phyloP scores from a whole-genome alignment of 2,888 invertebrate species.

The Xestia rhomboidea region DNA sequence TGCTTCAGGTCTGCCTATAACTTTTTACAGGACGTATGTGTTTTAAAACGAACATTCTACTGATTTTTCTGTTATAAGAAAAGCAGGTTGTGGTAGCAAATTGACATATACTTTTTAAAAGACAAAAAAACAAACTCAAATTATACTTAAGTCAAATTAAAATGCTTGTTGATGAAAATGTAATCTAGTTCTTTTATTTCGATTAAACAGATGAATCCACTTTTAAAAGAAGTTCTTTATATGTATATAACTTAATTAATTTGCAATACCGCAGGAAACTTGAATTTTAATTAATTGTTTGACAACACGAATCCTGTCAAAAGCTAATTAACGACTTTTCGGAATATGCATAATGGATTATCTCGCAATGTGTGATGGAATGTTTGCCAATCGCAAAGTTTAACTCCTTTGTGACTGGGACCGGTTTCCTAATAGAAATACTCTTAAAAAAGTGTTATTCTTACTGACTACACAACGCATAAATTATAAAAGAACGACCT shows the following conservation, averaged over 20 bases:
- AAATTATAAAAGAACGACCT: constrained; percentile 34
- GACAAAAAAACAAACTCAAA: neutral
- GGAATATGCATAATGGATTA: constrained; percentile 35
- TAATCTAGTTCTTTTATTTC: neutral
- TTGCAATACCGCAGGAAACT: constrained; percentile 26
- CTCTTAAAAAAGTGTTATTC: neutral
- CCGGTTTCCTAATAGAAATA: constrained; percentile 32
- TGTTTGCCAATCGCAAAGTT: constrained; percentile 38
- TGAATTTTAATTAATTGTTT: constrained; percentile 32
- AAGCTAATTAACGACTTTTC: constrained; percentile 29
- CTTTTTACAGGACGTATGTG: neutral
- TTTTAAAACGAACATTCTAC: neutral
- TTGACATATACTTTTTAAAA: neutral
- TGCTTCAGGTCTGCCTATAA: constrained; percentile 32
- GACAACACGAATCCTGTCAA: constrained; percentile 31
- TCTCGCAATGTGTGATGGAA: constrained; percentile 33
- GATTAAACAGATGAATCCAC: neutral
- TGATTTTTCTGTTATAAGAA: neutral
- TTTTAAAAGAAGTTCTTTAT: neutral
- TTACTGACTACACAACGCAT: constrained; percentile 9
- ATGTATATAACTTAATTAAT: neutral
- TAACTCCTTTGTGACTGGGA: constrained; percentile 22
- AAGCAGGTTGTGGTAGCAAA: constrained; percentile 3
- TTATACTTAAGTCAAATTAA: constrained; percentile 12
- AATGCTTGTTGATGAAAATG: neutral